Conservation (phyloP, 2,888 invertebrate genomes). For the Asteroscopus sphinx region DNA sequence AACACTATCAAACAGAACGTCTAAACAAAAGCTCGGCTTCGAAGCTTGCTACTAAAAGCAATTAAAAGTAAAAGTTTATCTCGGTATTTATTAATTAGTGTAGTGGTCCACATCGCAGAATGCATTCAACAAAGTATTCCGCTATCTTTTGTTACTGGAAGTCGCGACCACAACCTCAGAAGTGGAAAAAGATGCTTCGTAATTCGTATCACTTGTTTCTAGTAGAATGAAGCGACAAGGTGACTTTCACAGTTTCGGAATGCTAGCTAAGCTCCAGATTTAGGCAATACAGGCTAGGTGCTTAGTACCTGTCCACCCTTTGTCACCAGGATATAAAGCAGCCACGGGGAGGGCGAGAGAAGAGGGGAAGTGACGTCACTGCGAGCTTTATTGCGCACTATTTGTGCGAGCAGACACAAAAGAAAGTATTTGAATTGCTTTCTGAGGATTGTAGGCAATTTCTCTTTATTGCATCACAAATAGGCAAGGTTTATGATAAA, state of each 20-base stretch:
- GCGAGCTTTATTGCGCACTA: slow-evolving; percentile 30
- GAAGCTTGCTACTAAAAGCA: too few relatives aligned
- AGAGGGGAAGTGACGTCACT: slow-evolving; percentile 21
- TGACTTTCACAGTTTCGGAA: not conserved
- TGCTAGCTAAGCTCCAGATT: slow-evolving; percentile 6
- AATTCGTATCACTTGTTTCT: not conserved
- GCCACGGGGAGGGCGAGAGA: not conserved
- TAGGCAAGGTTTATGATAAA: too few relatives aligned
- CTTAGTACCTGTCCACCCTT: slow-evolving; percentile 14
- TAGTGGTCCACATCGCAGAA: too few relatives aligned
- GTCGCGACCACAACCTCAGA: not conserved
- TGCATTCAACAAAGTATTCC: too few relatives aligned
- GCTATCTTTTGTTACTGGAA: too few relatives aligned
- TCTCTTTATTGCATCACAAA: too few relatives aligned
- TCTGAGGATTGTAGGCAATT: not conserved
- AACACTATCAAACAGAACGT: too few relatives aligned
- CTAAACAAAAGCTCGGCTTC: too few relatives aligned
- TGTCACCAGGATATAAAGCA: slow-evolving; percentile 1
- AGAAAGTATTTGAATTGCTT: slow-evolving; percentile 20
- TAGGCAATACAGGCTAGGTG: slow-evolving; percentile 9
- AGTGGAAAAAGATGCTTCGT: not conserved
- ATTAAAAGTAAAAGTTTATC: too few relatives aligned
- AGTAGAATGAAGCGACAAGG: not conserved
- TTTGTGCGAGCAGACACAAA: slow-evolving; percentile 7
- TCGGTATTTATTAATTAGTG: too few relatives aligned